Evolutionary conservation across 1,140 invertebrate species (phyloP), one percentile per base, ranked within the genome.

Genomic region (Macrostomum lignano): DNA sequence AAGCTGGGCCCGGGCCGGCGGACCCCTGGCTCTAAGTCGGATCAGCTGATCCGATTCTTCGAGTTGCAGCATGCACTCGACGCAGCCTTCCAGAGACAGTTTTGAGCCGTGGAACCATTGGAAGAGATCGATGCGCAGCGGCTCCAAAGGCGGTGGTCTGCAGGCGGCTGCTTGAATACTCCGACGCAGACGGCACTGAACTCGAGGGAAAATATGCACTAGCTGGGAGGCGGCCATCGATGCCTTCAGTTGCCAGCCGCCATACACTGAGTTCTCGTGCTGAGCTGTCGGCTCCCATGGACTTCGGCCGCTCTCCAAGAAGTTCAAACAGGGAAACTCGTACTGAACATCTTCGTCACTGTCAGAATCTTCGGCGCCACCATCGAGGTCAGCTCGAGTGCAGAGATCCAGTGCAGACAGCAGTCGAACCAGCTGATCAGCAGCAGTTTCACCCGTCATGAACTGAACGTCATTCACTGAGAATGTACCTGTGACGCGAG

Each of bases 61-160:
- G 38, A 75, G 57, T 7, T 68, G 71, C 9, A 75, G 55, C 14
- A 76, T 55, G 36, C 69, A 68, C 50, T 77, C 72, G 31, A 73
- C 60, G 21, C 64, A 60, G 2, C 69, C 68, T 32, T 67, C 67
- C 43, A 67, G 71, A n/a, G n/a, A n/a, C 33, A 74, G 62, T 51
- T 74, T 74, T n/a, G 69, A 71, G 10, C 72, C 73, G 33, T 68
- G 60, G 48, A 65, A 67, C 73, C 73, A 78, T 47, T 77, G 73
- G 41, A 72, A 71, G 7, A 78, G 52, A 51, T 76, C 72, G 7
- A 46, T 26, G n/a, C n/a, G n/a, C n/a, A n/a, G n/a, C n/a, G n/a
- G n/a, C n/a, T n/a, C n/a, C n/a, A n/a, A n/a, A n/a, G n/a, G n/a
- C n/a, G n/a, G n/a, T n/a, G n/a, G n/a, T n/a, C n/a, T n/a, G n/a